Percentiles rank a stretch among this genome's conserved stretches.
Conservation (phyloP, 2,888 invertebrate genomes). For the Drosophila borealis region DNA sequence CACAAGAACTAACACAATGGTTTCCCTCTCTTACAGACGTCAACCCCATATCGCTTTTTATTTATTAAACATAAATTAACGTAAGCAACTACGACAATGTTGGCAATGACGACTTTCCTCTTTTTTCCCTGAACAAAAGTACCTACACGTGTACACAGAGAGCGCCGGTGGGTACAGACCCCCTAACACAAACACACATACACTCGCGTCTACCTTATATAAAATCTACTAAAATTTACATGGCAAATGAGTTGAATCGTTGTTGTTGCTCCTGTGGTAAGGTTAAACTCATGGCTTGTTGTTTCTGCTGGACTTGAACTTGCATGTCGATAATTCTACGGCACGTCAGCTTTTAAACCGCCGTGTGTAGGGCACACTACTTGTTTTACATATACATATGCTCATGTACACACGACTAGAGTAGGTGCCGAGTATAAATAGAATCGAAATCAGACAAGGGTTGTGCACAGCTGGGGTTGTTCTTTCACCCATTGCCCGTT, state of each 20-base stretch:
- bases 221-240: constrained; percentile 68
- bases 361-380: constrained; percentile 4
- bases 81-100: constrained; percentile 10
- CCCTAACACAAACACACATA: background rate
- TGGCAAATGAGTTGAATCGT: constrained; percentile 64
- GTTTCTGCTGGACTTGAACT: constrained; percentile 63
- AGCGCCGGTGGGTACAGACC: background rate
- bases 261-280: constrained; percentile 5
- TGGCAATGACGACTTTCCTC: constrained; percentile 35
- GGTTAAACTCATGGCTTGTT: constrained; percentile 2
- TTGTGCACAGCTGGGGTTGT: constrained; percentile 21
- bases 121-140: constrained; percentile 2
- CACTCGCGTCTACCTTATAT: constrained; percentile 3
- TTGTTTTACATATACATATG: background rate
- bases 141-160: constrained; percentile 44
- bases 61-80: constrained; percentile 46
- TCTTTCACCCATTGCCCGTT: constrained; percentile 4
- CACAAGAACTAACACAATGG: background rate
- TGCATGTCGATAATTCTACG: constrained; percentile 70
- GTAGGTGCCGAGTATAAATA: constrained; percentile 33
- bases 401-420: background rate
- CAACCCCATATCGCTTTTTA: constrained; percentile 16
- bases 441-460: constrained; percentile 43
- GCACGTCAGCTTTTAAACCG: constrained; percentile 19
- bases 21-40: too few relatives aligned